Evolutionary conservation across 2,888 invertebrate genomes (phyloP), one percentile per base, ranked within the genome.

Genomic region (Brachyptera risi): DNA sequence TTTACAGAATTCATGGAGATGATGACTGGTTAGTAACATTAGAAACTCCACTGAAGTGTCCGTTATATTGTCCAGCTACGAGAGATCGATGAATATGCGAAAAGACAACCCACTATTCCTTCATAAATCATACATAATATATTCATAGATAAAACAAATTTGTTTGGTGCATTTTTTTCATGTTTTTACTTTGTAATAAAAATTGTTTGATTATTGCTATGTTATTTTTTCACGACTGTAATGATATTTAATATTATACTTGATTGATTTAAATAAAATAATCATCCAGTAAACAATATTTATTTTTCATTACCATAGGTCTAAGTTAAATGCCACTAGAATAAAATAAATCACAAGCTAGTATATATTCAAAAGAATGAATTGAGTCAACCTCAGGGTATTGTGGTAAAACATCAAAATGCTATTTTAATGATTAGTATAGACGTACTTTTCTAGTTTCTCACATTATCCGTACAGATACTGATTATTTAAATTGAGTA

Each of bases 1-100:
- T 74, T 88, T 87, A 68, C 85, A 92, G 92, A 92, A 83, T 92
- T 92, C 81, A 92, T 92, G 92, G 92, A 92, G 78, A 92, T 93
- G 92, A 93, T 93, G 92, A 92, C 92, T 67, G 92, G 92, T 23
- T 65, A 58, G 58, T 15, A 40, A 40, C 31, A 31, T 31, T 11
- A 31, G n/a, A n/a, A 5, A 31, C 31, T 31, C 31, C 31, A 7
- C 31, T 31, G n/a, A n/a, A n/a, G n/a, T n/a, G n/a, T n/a, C n/a
- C n/a, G n/a, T n/a, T n/a, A n/a, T n/a, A n/a, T n/a, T n/a, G n/a
- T n/a, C 11, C 31, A 31, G 31, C 31, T 31, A 31, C 31, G 5
- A 7, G 31, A 7, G 31, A n/a, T n/a, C 31, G 5, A 31, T 15
- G 35, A 54, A 27, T 23, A 11, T 21, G 31, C 54, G 31, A 54